phyloP scores from a whole-genome alignment of 2,113 vertebrate genomes.

The Psephotus haematonotus region DNA sequence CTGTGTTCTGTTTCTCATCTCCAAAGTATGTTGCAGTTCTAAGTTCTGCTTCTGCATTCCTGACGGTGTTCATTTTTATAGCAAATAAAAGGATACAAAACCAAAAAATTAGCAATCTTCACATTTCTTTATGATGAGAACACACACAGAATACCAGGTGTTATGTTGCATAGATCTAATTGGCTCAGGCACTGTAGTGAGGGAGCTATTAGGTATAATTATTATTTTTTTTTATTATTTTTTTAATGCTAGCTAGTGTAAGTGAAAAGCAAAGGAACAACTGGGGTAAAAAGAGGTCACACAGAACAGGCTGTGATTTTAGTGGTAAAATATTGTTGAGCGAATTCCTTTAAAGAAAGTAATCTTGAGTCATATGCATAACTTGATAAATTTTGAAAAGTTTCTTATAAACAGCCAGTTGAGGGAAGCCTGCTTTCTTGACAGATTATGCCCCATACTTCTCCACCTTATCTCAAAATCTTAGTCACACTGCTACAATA shows the following conservation, averaged over 20 bases:
- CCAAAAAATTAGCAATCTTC: background rate
- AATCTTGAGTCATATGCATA: background rate
- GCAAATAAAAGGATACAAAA: background rate
- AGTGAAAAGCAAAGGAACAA: background rate
- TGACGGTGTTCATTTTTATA: background rate
- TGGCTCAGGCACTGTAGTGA: background rate
- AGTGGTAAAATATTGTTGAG: background rate
- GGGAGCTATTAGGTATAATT: background rate
- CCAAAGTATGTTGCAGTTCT: background rate
- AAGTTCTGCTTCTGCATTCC: background rate
- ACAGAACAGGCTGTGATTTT: background rate
- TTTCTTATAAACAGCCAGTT: background rate
- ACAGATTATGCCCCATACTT: background rate
- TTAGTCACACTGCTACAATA: fast-evolving
- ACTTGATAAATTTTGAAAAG: background rate
- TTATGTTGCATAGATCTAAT: background rate
- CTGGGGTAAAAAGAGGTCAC: background rate
- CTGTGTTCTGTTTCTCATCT: background rate
- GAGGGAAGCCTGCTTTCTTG: background rate
- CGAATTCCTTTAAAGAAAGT: background rate
- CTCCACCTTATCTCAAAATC: background rate
- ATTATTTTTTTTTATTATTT: background rate
- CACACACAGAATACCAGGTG: background rate
- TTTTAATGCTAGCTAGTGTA: background rate
- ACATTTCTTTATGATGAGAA: background rate